These are phyloP conservation scores for Candidula unifasciata DNA, from an alignment of 2,888 invertebrate species.

Conservation along the genomic window DNA sequence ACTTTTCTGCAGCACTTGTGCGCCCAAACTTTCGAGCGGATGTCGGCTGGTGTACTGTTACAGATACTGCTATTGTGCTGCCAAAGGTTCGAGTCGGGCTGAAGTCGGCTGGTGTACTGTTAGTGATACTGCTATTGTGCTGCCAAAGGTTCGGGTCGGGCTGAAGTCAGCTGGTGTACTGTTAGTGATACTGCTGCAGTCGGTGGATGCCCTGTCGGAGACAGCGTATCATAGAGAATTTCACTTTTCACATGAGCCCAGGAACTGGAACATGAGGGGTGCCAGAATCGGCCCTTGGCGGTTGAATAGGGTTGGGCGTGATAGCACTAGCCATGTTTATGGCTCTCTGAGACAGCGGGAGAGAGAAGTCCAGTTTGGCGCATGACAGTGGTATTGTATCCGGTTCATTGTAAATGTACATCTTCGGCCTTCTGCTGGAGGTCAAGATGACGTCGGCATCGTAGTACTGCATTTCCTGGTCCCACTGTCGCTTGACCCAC, in stretches of 20 bases:
- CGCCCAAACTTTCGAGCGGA: too few relatives aligned
- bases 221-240: not conserved
- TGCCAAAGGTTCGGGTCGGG: too few relatives aligned
- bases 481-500: not conserved
- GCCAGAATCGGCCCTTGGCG: not conserved
- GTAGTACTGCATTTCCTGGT: conserved; percentile 21
- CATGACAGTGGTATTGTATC: conserved; percentile 19
- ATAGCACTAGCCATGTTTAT: not conserved
- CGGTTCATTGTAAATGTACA: conserved; percentile 37
- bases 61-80: too few relatives aligned
- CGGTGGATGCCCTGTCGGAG: not conserved
- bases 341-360: conserved; percentile 29
- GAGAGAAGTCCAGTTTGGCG: not conserved
- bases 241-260: not conserved
- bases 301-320: not conserved
- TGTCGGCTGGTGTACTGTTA: too few relatives aligned
- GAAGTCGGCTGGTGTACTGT: too few relatives aligned
- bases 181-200: too few relatives aligned
- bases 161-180: too few relatives aligned
- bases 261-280: not conserved
- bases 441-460: conserved; percentile 36
- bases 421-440: not conserved
- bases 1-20: too few relatives aligned
- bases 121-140: too few relatives aligned
- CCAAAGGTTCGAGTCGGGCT: too few relatives aligned